Percentiles rank a stretch among this genome's conserved stretches.
These are phyloP conservation scores for Lomographa bimaculata DNA, from an alignment of 2,888 invertebrate genomes.

Conservation along the genomic window DNA sequence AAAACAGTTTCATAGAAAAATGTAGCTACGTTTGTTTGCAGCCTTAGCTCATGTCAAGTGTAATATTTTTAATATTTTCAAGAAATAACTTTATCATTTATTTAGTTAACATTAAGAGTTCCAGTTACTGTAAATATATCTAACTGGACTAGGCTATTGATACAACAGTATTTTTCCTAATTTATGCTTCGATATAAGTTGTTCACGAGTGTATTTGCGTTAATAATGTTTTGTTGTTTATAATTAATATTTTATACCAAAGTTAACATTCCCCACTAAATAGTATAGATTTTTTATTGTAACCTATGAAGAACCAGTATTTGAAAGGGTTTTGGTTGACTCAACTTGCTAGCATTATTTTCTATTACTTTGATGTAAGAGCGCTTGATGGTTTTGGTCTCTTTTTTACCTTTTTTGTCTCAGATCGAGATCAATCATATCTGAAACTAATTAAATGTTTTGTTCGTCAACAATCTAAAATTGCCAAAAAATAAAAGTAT, in stretches of 20 bases:
- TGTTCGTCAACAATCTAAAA: too few species aligned
- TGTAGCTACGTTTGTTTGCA: too few species aligned
- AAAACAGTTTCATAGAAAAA: too few species aligned
- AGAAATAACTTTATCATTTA: conserved; percentile 29
- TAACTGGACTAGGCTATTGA: conserved; percentile 69
- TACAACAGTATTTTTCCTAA: conserved; percentile 81
- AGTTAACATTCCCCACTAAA: conserved; percentile 89
- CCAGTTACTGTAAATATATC: conserved; percentile 77
- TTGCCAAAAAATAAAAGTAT: too few species aligned
- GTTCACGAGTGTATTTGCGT: conserved; percentile 74
- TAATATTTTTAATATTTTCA: conserved; percentile 30
- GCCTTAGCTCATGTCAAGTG: too few species aligned
- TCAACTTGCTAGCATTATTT: conserved; percentile 54
- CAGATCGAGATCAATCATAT: too few species aligned
- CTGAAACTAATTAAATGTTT: too few species aligned
- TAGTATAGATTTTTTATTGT: conserved; percentile 68
- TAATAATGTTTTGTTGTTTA: conserved; percentile 79
- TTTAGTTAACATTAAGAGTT: conserved; percentile 51
- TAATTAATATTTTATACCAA: conserved; percentile 86
- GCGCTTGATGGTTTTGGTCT: conserved; percentile 14
- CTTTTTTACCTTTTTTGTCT: too few species aligned
- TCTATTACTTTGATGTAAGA: conserved; percentile 62
- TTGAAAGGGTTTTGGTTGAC: conserved; percentile 54
- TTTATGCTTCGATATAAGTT: conserved; percentile 78
- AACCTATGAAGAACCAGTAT: conserved; percentile 46